Evolutionary conservation across 2,888 invertebrate species (phyloP), one percentile per base, ranked within the genome.

Genomic region (Drosophila borborema): DNA sequence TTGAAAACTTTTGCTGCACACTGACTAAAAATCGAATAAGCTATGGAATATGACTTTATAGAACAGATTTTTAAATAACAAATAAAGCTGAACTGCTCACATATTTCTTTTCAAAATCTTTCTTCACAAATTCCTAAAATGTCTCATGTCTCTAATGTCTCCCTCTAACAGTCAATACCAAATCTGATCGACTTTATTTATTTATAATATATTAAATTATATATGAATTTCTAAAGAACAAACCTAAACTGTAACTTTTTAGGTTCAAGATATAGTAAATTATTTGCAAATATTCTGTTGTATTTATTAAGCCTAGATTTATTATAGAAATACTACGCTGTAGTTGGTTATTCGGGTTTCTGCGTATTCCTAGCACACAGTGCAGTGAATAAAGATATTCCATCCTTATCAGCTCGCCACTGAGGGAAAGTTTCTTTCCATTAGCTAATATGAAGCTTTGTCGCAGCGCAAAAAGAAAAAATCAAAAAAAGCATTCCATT

Each of bases 341-440:
- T 28, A n/a, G 16, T n/a, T n/a, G n/a, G 28, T 9, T 6, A n/a
- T 12, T 34, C 34, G 10, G 12, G n/a, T 34, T 34, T 51, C 49
- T 34, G 49, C 7, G 18, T 20, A 14, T 14, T 7, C 4, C 18
- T 1, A 36, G 14, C 51, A 36, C 51, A 51, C 34, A 34, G 34
- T 43, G 18, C 55, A 36, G 28, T 46, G 45, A 49, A 75, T 84
- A 73, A 68, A 81, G 67, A 82, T 81, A 66, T 45, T 53, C 6
- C 16, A 9, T 28, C 28, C 46, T 72, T 82, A 83, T 83, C 87
- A 48, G 6, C 2, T 18, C 9, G 10, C 34, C 20, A 18, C 20
- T 67, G 64, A 72, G 85, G 70, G 87, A 87, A 87, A 83, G 82
- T 84, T 69, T 28, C 51, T 45, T 65, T 20, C 63, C 63, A 68